Evolutionary conservation across 2,797 vertebrate species (phyloP).

Genomic region (Silurus aristotelis): DNA sequence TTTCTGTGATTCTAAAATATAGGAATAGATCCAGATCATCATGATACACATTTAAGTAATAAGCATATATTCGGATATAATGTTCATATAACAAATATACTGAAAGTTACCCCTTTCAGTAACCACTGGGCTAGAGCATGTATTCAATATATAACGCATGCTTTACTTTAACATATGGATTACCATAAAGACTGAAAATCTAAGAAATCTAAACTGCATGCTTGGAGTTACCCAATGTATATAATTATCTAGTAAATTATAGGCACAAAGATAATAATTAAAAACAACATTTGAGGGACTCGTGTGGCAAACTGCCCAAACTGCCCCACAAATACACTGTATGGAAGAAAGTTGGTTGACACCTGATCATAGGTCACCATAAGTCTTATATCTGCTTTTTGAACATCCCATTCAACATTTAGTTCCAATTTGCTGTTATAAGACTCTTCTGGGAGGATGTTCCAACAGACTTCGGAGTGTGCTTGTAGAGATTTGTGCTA

Average conservation of each 20-base stretch:
- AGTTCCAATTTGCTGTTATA: no score
- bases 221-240: background rate
- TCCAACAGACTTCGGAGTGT: no score
- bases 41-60: background rate
- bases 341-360: no score
- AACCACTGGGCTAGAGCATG: background rate
- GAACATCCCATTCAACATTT: no score
- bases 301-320: no score
- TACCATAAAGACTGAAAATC: background rate
- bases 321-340: no score
- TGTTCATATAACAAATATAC: background rate
- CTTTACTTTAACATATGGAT: background rate
- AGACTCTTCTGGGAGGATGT: no score
- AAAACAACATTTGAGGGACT: background rate
- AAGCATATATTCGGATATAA: background rate
- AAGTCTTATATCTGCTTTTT: no score
- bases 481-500: no score
- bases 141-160: background rate
- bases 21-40: background rate
- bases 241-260: background rate
- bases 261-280: background rate
- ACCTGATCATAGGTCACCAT: no score
- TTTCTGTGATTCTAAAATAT: background rate
- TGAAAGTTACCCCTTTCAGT: background rate
- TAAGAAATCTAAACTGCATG: background rate